Evolutionary conservation across 2,797 vertebrate species (phyloP), one percentile per base, ranked within the genome.

Genomic region (Lateolabrax maculatus): DNA sequence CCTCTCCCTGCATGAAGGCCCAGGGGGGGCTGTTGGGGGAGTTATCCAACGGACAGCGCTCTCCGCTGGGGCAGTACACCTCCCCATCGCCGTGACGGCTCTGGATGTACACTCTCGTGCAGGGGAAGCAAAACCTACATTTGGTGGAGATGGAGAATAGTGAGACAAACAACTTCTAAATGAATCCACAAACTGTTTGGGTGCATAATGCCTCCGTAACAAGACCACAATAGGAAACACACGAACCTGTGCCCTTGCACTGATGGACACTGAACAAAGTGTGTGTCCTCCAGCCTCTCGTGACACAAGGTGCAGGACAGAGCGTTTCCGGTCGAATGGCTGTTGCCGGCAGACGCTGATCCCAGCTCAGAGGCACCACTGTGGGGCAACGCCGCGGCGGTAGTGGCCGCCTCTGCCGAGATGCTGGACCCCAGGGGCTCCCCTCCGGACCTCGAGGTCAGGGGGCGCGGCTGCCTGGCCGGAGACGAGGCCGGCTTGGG

Each of bases 1-100:
- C 96, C 80, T 97, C 96, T 0, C 96, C 96, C 80, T 96, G 96
- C 96, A 96, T 95, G 89, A 97, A 96, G 39, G 96, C 96, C 96
- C 96, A 97, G 2, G 96, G 96, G 0, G 96, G 95, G 0, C 95
- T 96, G 88, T 94, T 94, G 55, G 89, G 80, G 19, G 96, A 96
- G 41, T 93, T 95, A 63, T 95, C 96, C 83, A 96, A 66, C 0
- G 96, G 95, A 71, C 96, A 97, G 58, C 95, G 95, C 51, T 96
- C 95, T 2, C 96, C 96, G 0, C 96, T 96, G 52, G 96, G 96
- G 81, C 96, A 97, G 84, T 97, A 96, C 3, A 96, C 96, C 73
- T 96, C 96, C 0, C 95, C 95, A 0, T 95, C 94, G 0, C 91
- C 94, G 39, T 95, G 93, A 23, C 95, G 93, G 19, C 94, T 94